Evolutionary conservation across 2,888 invertebrate genomes (phyloP), one percentile per base, ranked within the genome.

Genomic region (Argyresthia goedartella): DNA sequence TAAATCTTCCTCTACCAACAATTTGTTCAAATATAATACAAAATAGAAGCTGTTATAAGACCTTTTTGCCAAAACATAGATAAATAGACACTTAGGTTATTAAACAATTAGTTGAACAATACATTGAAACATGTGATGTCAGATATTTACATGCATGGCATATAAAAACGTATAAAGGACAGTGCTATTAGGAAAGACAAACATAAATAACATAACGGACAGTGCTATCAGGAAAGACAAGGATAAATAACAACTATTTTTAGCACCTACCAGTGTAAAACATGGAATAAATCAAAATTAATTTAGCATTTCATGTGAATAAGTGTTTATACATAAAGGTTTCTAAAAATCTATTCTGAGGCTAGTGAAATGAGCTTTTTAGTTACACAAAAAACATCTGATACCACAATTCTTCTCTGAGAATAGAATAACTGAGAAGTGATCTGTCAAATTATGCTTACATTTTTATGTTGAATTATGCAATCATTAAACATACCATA

Each of bases 61-160:
- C n/a, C n/a, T n/a, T n/a, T 35, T 35, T n/a, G 36, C 13, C n/a
- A 36, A 48, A 14, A 44, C 44, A 44, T 25, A 25, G n/a, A 13
- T 25, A n/a, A 35, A 8, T 47, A 47, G 16, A 45, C 8, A n/a
- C 42, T 44, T 44, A 46, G 11, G 14, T 44, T 44, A 4, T 39
- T 46, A 52, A 36, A 16, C 11, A 41, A 10, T 49, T 14, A 48
- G 34, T 48, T 33, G 44, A 47, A 47, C 16, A 36, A 16, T 49
- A 25, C 25, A 15, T 50, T 16, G 41, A 49, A 50, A 63, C 60
- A 65, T 78, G 81, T 82, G 80, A 81, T 81, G 77, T 72, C 66
- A 65, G 61, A 66, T 80, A 81, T 81, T 71, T 81, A 81, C 78
- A 81, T 13, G 7, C 48, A 39, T 14, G 13, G 10, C 36, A 46